Evolutionary conservation across 1,140 invertebrate species (phyloP).

Genomic region (Brachionus calyciflorus): DNA sequence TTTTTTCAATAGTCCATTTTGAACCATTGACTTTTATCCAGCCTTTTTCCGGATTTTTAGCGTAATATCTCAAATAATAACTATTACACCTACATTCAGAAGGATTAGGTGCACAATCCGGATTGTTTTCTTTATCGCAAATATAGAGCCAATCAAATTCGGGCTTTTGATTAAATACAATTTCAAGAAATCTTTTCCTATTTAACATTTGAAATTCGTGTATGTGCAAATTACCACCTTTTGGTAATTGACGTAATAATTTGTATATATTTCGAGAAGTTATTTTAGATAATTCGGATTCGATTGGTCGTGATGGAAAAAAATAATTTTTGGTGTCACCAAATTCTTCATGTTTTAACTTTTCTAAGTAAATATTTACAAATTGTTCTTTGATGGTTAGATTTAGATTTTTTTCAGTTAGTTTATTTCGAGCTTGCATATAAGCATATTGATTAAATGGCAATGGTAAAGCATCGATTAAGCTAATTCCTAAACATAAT

Average conservation of each 20-base stretch:
- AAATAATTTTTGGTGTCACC: slow-evolving; percentile 19
- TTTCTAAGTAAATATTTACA: slow-evolving; percentile 36
- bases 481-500: too few species aligned
- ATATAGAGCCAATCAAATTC: slow-evolving; percentile 29
- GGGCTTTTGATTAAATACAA: neutral
- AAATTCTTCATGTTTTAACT: slow-evolving; percentile 14
- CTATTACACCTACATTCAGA: neutral
- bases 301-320: slow-evolving; percentile 43
- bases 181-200: slow-evolving; percentile 33
- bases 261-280: slow-evolving; percentile 20
- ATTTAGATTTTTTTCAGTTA: neutral
- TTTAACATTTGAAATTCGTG: slow-evolving; percentile 39
- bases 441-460: slow-evolving; percentile 45
- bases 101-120: neutral
- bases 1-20: slow-evolving; percentile 40
- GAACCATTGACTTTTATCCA: slow-evolving; percentile 38
- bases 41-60: neutral
- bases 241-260: slow-evolving; percentile 19
- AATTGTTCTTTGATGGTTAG: slow-evolving; percentile 40
- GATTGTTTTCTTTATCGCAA: slow-evolving; percentile 21
- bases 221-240: slow-evolving; percentile 46
- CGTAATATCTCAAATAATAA: slow-evolving; percentile 31
- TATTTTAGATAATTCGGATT: neutral
- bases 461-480: too few species aligned
- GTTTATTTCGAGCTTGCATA: slow-evolving; percentile 28